These are phyloP conservation scores for Petrolisthes cinctipes DNA, from an alignment of 2,888 invertebrate species.

Conservation along the genomic window DNA sequence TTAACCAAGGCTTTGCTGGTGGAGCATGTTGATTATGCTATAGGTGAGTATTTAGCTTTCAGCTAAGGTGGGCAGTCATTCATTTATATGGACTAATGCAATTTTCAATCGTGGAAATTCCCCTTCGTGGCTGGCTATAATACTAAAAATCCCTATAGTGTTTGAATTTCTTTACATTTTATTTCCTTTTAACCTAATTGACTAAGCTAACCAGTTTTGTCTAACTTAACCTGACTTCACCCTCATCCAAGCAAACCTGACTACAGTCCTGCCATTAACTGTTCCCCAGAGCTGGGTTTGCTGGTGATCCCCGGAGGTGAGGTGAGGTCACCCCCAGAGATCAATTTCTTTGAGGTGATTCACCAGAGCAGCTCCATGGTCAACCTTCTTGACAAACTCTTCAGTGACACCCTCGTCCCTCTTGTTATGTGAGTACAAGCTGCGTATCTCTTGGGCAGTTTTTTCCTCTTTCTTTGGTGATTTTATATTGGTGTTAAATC, in stretches of 20 bases:
- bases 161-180: not conserved
- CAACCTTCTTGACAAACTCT: conserved; percentile 92
- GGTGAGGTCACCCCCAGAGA: conserved; percentile 86
- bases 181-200: not conserved
- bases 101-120: too few relatives aligned
- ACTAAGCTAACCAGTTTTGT: not conserved
- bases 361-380: conserved; percentile 94
- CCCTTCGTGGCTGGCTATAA: too few relatives aligned
- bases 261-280: not conserved
- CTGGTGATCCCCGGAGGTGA: conserved; percentile 89
- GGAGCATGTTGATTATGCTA: conserved; percentile 96
- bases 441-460: too few relatives aligned
- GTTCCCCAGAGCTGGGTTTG: conserved; percentile 54
- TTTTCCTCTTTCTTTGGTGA: not conserved
- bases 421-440: conserved; percentile 74
- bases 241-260: not conserved
- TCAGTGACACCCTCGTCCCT: conserved; percentile 88
- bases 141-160: not conserved
- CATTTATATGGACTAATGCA: too few relatives aligned
- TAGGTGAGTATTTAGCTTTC: conserved; percentile 73
- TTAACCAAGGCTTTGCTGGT: conserved; percentile 85
- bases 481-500: not conserved
- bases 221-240: not conserved
- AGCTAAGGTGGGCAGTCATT: too few relatives aligned
- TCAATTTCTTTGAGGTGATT: conserved; percentile 93